These are phyloP conservation scores for Tapirus terrestris DNA, from an alignment of 2,113 vertebrate species.

Conservation along the genomic window DNA sequence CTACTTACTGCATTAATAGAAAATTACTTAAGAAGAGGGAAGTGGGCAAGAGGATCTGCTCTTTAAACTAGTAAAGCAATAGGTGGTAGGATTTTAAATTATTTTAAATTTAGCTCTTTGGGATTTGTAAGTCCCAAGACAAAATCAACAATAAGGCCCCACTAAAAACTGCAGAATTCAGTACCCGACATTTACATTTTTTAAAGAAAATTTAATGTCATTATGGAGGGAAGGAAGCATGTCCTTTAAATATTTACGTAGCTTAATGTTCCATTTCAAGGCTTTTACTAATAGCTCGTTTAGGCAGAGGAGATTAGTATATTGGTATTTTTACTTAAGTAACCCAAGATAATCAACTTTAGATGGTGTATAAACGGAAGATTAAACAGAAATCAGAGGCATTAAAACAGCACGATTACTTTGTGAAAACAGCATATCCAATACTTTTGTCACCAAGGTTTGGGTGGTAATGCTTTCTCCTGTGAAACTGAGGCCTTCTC, in stretches of 20 bases:
- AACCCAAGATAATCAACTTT: not conserved
- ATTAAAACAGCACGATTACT: not conserved
- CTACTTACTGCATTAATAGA: not conserved
- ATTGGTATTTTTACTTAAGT: not conserved
- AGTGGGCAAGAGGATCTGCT: not conserved
- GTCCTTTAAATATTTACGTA: conserved; percentile 15
- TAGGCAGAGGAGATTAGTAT: not conserved
- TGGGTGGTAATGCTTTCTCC: not conserved
- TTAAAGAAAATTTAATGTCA: not conserved
- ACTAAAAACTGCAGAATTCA: not conserved
- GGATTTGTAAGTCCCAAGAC: not conserved
- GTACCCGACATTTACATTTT: not conserved
- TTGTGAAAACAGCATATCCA: not conserved
- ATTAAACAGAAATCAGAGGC: not conserved
- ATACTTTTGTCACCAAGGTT: not conserved
- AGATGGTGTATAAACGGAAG: not conserved
- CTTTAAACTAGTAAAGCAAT: not conserved
- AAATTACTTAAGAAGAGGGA: not conserved
- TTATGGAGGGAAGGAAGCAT: not conserved
- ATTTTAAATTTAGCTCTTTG: not conserved
- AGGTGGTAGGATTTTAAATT: not conserved
- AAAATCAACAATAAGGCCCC: not conserved
- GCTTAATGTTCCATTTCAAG: conserved; percentile 2
- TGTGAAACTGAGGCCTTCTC: not conserved
- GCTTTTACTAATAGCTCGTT: not conserved